Percentiles rank a stretch among this genome's conserved stretches.
These are phyloP conservation scores for Rhyacophila brunnea DNA, from an alignment of 1,140 invertebrate species.

Conservation along the genomic window DNA sequence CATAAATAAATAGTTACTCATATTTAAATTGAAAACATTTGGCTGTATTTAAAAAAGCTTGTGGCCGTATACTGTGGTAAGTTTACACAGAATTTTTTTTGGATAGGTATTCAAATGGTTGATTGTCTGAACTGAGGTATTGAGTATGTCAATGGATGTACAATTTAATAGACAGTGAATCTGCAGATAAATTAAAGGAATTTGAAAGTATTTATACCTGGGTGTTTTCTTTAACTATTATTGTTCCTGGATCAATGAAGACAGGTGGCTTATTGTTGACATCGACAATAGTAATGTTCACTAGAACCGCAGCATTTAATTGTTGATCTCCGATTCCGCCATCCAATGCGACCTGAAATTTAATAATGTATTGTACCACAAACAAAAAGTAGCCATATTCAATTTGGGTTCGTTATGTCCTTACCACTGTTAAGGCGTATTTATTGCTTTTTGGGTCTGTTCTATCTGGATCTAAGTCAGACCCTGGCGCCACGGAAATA, in stretches of 20 bases:
- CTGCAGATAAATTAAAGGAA: too few species aligned
- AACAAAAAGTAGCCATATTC: background rate
- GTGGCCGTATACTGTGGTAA: too few species aligned
- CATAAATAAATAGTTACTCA: too few species aligned
- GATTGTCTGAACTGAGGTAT: too few species aligned
- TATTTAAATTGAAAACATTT: too few species aligned
- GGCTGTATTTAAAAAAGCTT: too few species aligned
- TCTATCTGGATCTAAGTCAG: constrained; percentile 85
- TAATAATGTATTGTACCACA: background rate
- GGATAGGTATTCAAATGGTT: too few species aligned
- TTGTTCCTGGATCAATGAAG: constrained; percentile 66
- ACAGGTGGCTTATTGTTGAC: constrained; percentile 88
- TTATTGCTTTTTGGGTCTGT: constrained; percentile 69
- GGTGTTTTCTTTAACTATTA: constrained; percentile 74
- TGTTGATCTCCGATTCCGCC: constrained; percentile 82
- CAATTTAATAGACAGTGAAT: too few species aligned
- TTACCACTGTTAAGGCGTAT: constrained; percentile 67
- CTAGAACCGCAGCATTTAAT: constrained; percentile 64
- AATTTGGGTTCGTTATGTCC: constrained; percentile 16
- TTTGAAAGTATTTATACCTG: constrained; percentile 59
- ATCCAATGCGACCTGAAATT: constrained; percentile 68
- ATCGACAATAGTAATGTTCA: constrained; percentile 84
- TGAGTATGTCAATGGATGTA: too few species aligned
- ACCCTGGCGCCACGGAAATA: constrained; percentile 82
- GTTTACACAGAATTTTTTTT: too few species aligned